Evolutionary conservation across 2,113 vertebrate genomes (phyloP), one percentile per base, ranked within the genome.

Genomic region (Athene cunicularia): DNA sequence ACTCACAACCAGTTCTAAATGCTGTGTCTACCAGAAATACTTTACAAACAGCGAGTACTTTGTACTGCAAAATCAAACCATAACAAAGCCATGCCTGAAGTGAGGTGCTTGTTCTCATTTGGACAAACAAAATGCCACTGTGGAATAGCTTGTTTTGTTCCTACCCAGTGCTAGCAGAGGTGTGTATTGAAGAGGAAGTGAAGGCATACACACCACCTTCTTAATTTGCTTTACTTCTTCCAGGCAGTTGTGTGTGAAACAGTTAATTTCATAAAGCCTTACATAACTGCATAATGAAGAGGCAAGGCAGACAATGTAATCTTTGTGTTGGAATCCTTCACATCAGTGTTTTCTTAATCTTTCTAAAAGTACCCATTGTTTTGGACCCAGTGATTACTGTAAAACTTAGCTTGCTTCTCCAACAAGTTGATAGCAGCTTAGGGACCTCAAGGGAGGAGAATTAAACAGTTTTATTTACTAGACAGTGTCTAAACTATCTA

Each of bases 241-340:
- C 45, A 32, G 58, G 70, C 87, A 68, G 68, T 77, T 95, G 94
- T 95, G 23, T 59, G 41, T 47, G 72, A 89, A 94, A 88, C 4
- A 63, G 70, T 96, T 93, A 80, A 92, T 90, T 88, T 72, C 76
- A 80, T 47, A 89, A 82, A 86, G 52, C 23, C 68, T 93, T 89
- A 71, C n/a, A n/a, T 85, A 95, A 86, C 47, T 77, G 82, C 67
- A 59, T 94, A 92, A 80, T 58, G 35, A 86, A 85, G 66, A 95
- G 17, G 52, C 71, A 74, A 80, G 5, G 49, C 39, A 53, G 58
- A 96, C 81, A 93, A 85, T 80, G 81, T 76, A 52, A 82, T 73
- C 77, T 80, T 93, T 94, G 93, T 96, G 87, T 62, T 80, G n/a
- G 90, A 96, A 80, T 85, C 53, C 87, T 83, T 80, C 80, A 56